Evolutionary conservation across 2,888 invertebrate genomes (phyloP).

Genomic region (Pheosia tremula): DNA sequence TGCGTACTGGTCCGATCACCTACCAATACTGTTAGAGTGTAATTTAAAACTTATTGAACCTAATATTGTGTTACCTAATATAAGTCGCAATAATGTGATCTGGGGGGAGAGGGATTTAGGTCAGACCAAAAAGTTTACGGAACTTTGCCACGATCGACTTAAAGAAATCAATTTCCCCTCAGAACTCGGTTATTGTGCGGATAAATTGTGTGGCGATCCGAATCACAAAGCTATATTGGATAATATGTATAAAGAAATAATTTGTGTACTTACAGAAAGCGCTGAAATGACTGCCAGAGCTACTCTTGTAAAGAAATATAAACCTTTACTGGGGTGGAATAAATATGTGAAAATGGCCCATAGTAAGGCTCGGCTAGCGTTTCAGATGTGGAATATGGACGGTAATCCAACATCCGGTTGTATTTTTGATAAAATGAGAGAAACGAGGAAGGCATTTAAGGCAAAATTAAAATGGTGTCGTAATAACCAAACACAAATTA

Average conservation of each 20-base stretch:
- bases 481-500: slow-evolving; percentile 5
- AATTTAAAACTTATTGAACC: not conserved
- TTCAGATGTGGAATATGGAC: not conserved
- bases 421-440: not conserved
- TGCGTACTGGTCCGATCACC: slow-evolving; percentile 10
- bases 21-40: not conserved
- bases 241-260: slow-evolving; percentile 5
- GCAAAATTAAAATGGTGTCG: slow-evolving; percentile 4
- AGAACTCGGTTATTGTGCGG: not conserved
- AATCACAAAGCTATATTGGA: slow-evolving; percentile 1
- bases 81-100: not conserved
- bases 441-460: slow-evolving; percentile 5
- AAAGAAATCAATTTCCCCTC: not conserved
- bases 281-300: not conserved
- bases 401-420: not conserved
- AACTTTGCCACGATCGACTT: not conserved
- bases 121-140: slow-evolving; percentile 2
- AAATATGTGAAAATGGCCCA: slow-evolving; percentile 1
- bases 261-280: not conserved
- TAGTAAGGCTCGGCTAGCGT: not conserved
- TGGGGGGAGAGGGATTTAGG: not conserved
- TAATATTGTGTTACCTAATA: not conserved
- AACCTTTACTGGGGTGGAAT: slow-evolving; percentile 5
- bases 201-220: slow-evolving; percentile 2
- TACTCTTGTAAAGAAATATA: not conserved